Evolutionary conservation across 1,140 invertebrate species (phyloP).

Genomic region (Dermatophagoides farinae): DNA sequence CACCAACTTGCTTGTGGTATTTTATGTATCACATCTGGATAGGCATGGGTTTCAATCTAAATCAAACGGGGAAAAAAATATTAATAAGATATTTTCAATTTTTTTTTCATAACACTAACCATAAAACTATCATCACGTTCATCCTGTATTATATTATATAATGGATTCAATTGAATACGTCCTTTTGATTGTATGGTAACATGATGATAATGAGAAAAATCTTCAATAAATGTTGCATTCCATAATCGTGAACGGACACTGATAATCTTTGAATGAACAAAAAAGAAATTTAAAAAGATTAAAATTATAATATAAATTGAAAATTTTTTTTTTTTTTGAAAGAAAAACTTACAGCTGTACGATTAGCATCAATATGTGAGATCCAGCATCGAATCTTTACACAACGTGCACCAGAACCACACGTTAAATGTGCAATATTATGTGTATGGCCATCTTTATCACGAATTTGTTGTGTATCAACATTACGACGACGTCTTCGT

Average conservation of each 20-base stretch:
- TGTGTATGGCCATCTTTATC: slow-evolving; percentile 42
- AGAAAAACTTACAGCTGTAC: slow-evolving; percentile 34
- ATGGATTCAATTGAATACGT: slow-evolving; percentile 42
- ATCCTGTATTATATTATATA: slow-evolving; percentile 47
- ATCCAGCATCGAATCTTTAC: slow-evolving; percentile 61
- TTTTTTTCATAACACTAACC: slow-evolving; percentile 14
- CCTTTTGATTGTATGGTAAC: slow-evolving; percentile 59
- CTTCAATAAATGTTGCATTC: slow-evolving; percentile 52
- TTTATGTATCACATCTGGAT: slow-evolving; percentile 48
- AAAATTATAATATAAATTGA: background rate
- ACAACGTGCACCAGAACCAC: slow-evolving; percentile 46
- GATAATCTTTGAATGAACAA: slow-evolving; percentile 33
- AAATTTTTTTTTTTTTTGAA: background rate
- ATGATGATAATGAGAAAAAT: slow-evolving; percentile 39
- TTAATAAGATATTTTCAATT: background rate
- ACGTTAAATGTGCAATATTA: slow-evolving; percentile 43
- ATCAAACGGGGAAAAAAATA: slow-evolving; percentile 4
- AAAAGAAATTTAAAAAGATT: background rate
- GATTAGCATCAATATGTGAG: slow-evolving; percentile 45
- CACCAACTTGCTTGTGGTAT: slow-evolving; percentile 44
- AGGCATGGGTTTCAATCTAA: slow-evolving; percentile 54
- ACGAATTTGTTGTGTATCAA: slow-evolving; percentile 41
- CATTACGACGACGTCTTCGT: slow-evolving; percentile 25
- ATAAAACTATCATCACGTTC: slow-evolving; percentile 36
- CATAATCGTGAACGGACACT: slow-evolving; percentile 56